Conservation (phyloP, 2,113 vertebrate species). For the Eptatretus burgeri region DNA sequence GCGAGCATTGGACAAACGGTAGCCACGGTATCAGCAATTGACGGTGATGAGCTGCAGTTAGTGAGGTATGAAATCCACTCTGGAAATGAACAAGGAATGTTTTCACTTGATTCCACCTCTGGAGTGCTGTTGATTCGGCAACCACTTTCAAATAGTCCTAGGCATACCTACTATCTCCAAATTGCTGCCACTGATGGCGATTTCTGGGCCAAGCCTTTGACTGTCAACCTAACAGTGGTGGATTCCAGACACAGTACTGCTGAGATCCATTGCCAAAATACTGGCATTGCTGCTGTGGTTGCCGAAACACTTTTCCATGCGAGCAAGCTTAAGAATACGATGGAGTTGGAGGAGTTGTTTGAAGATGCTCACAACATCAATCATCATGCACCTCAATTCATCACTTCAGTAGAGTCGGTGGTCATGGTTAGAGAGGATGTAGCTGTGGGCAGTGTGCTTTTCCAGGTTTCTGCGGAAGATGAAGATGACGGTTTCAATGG, state of each 20-base stretch:
- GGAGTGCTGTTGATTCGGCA: slow-evolving; percentile 49
- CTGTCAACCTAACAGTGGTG: slow-evolving; percentile 61
- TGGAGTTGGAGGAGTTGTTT: slow-evolving; percentile 56
- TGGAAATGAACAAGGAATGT: slow-evolving; percentile 59
- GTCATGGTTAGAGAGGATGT: slow-evolving; percentile 50
- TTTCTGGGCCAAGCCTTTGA: slow-evolving; percentile 67
- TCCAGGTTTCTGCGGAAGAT: slow-evolving; percentile 54
- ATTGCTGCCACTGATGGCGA: slow-evolving; percentile 87
- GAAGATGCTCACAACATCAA: slow-evolving; percentile 74
- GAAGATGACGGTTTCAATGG: slow-evolving; percentile 79
- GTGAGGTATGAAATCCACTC: slow-evolving; percentile 87
- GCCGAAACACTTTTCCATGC: slow-evolving; percentile 80
- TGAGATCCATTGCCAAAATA: slow-evolving; percentile 62
- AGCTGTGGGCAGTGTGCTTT: slow-evolving; percentile 32
- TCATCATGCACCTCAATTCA: slow-evolving; percentile 62
- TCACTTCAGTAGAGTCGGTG: slow-evolving; percentile 54
- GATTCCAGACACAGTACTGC: slow-evolving; percentile 41
- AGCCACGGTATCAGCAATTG: slow-evolving; percentile 73
- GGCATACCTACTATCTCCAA: slow-evolving; percentile 45
- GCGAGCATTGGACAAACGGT: slow-evolving; percentile 53
- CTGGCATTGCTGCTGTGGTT: slow-evolving; percentile 56
- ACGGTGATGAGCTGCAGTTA: slow-evolving; percentile 64
- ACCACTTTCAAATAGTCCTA: slow-evolving; percentile 33
- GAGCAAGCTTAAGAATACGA: slow-evolving; percentile 45
- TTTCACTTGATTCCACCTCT: slow-evolving; percentile 70